Evolutionary conservation across 2,888 invertebrate species (phyloP), one percentile per base, ranked within the genome.

Genomic region (Metacarcinus magister): DNA sequence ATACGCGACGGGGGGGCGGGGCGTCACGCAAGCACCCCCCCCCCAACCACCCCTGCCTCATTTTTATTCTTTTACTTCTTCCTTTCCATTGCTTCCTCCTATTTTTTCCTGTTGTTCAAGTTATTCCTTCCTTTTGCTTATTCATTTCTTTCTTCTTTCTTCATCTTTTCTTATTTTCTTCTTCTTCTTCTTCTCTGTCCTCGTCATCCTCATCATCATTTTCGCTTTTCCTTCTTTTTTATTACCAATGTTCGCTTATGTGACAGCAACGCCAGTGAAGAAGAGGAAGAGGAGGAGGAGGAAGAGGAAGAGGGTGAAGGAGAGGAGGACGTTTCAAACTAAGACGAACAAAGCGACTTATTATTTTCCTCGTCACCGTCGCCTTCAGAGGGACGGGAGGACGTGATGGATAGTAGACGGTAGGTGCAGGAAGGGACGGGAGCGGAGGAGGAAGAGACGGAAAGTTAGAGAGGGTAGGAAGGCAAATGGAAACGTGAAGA

Each of bases 251-350:
- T 67, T 67, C 67, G 67, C n/a, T 67, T 67, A 67, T 23, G 67
- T 67, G n/a, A 67, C 7, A 19, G 67, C 67, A 67, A 67, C 4
- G 67, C n/a, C n/a, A n/a, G n/a, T 67, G 67, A n/a, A n/a, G n/a
- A n/a, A 67, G 67, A 67, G 67, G 89, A 89, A 39, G 89, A 89
- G 89, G 89, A 89, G 89, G 89, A 89, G 89, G 89, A 89, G 89
- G 89, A 89, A 32, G 89, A 89, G 89, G 89, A 89, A 32, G 89
- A 89, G 89, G 89, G 16, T 2, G 89, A 67, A 10, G 67, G 8
- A 19, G 67, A 67, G 67, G 19, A 67, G 67, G 67, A 67, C 4
- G 67, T 67, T n/a, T n/a, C n/a, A 23, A 67, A 67, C 67, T 67
- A n/a, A 67, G 67, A 67, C 67, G 67, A n/a, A 67, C 67, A 23